phyloP scores from a whole-genome alignment of 2,888 invertebrate species.

The Pristionchus mayeri region DNA sequence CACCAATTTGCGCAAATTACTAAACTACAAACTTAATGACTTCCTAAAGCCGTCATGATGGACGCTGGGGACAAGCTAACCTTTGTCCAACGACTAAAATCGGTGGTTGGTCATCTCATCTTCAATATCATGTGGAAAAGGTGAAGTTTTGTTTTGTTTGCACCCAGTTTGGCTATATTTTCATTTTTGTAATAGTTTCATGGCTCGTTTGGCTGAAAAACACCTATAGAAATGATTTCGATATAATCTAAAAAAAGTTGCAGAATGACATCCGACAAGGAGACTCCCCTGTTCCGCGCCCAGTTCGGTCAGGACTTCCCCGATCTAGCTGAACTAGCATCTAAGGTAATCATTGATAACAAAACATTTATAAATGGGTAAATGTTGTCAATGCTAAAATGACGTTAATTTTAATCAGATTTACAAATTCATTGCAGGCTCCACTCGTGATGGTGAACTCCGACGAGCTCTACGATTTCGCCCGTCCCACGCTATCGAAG shows the following conservation, averaged over 20 bases:
- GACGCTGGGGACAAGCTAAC: conserved; percentile 64
- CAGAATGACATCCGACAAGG: conserved; percentile 54
- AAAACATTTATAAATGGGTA: neutral
- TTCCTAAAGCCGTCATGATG: conserved; percentile 60
- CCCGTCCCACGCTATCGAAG: too few species aligned
- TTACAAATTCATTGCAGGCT: too few species aligned
- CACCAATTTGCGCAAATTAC: too few species aligned
- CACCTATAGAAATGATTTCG: too few species aligned
- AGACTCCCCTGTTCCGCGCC: conserved; percentile 64
- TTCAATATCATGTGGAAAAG: conserved; percentile 48
- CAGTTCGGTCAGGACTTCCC: conserved; percentile 65
- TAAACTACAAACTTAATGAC: too few species aligned
- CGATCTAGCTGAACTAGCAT: conserved; percentile 57
- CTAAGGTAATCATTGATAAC: neutral
- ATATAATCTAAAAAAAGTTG: neutral
- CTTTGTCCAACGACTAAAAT: conserved; percentile 62
- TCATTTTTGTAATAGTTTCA: too few species aligned
- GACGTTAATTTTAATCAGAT: too few species aligned
- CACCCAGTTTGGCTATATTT: too few species aligned
- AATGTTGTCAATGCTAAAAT: too few species aligned
- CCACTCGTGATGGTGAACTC: too few species aligned
- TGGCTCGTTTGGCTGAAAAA: too few species aligned
- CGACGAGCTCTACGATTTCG: too few species aligned
- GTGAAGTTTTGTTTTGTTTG: neutral
- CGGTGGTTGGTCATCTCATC: conserved; percentile 64